phyloP scores from a whole-genome alignment of 2,113 vertebrate species.

The Eptesicus fuscus region DNA sequence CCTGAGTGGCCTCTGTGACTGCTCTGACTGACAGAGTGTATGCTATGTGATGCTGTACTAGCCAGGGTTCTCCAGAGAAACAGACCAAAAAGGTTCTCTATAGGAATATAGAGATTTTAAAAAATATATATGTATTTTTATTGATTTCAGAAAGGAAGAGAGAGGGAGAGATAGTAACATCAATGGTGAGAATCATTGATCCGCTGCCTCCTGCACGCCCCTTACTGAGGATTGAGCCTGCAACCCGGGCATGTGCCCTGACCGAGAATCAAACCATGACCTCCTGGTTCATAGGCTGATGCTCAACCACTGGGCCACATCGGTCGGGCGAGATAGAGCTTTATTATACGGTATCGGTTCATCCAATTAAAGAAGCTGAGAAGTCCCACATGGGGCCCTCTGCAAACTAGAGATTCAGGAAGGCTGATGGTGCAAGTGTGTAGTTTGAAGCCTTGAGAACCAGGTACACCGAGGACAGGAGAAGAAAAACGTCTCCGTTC shows the following conservation, averaged over 20 bases:
- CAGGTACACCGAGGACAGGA: background rate
- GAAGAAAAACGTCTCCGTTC: background rate
- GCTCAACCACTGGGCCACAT: too few species aligned
- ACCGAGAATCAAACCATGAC: too few species aligned
- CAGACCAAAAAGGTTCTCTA: background rate
- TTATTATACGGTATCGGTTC: background rate
- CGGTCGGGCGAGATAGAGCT: background rate
- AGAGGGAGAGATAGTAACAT: too few species aligned
- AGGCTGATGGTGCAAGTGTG: background rate
- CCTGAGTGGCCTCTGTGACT: background rate
- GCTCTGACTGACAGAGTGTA: background rate
- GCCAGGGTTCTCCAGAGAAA: background rate
- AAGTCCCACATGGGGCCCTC: background rate
- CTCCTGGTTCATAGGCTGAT: too few species aligned
- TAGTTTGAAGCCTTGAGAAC: background rate
- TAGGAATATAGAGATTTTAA: too few species aligned
- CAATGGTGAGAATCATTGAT: too few species aligned
- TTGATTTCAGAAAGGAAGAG: too few species aligned
- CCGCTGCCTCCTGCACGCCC: too few species aligned
- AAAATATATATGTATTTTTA: background rate
- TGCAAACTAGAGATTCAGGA: background rate
- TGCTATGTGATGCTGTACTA: background rate
- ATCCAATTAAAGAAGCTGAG: background rate
- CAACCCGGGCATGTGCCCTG: too few species aligned
- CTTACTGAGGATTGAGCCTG: too few species aligned